These are phyloP conservation scores for Hydrophis major DNA, from an alignment of 2,797 vertebrate species.

Conservation along the genomic window DNA sequence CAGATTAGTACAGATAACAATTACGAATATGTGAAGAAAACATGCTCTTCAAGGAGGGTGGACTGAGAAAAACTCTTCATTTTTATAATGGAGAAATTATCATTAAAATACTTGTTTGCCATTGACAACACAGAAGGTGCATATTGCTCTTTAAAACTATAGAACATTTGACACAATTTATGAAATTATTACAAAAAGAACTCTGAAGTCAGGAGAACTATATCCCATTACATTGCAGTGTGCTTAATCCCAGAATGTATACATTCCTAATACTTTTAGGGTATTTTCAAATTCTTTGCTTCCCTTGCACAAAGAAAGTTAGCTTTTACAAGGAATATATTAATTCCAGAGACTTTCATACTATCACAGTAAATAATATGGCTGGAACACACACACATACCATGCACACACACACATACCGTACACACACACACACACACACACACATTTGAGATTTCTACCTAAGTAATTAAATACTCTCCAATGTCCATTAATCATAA, in stretches of 20 bases:
- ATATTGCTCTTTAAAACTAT: not conserved
- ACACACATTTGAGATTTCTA: constrained; percentile 67
- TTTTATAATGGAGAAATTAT: not conserved
- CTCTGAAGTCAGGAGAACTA: not conserved
- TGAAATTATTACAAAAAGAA: not conserved
- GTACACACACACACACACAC: constrained; percentile 55
- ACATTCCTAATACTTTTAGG: constrained; percentile 14
- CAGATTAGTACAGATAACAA: not conserved
- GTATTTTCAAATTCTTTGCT: not conserved
- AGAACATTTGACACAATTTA: not conserved
- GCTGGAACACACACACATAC: constrained; percentile 70
- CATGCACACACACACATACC: not conserved
- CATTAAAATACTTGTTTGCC: not conserved
- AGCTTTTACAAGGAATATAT: constrained; percentile 25
- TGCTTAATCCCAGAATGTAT: not conserved
- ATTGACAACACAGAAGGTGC: not conserved
- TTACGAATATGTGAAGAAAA: not conserved
- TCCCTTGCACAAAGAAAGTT: not conserved
- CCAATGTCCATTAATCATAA: constrained; percentile 79
- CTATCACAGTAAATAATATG: constrained; percentile 71
- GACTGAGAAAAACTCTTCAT: not conserved
- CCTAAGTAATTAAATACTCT: constrained; percentile 77
- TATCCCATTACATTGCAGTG: not conserved
- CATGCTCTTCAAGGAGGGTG: not conserved
- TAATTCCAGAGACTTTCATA: constrained; percentile 50